These are phyloP conservation scores for Scatophagus argus DNA, from an alignment of 2,113 vertebrate species.

Conservation along the genomic window DNA sequence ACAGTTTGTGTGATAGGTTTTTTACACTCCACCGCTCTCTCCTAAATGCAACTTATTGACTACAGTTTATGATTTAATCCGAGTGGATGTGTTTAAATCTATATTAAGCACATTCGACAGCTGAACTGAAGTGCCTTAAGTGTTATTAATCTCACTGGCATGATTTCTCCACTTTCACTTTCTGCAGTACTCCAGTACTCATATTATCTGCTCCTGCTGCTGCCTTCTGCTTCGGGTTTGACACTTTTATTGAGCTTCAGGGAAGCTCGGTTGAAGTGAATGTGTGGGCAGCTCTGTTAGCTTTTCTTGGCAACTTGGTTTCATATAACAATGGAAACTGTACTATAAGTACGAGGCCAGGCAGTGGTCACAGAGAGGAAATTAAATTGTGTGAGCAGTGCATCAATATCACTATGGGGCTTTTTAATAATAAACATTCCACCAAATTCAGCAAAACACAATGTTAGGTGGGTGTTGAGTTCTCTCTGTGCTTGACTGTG, in stretches of 20 bases:
- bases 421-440: not conserved
- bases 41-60: not conserved
- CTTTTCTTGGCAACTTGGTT: slow-evolving; percentile 26
- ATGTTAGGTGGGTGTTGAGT: not conserved
- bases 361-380: not conserved
- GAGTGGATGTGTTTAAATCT: not conserved
- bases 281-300: slow-evolving; percentile 13
- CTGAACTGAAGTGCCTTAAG: not conserved
- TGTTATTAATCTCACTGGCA: too few species aligned
- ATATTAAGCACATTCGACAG: not conserved
- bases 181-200: not conserved
- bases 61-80: not conserved
- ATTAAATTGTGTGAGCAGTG: not conserved
- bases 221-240: not conserved
- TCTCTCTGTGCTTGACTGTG: not conserved
- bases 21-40: not conserved
- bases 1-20: not conserved
- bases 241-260: slow-evolving; percentile 37
- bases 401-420: not conserved
- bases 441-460: not conserved
- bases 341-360: not conserved
- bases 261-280: not conserved
- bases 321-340: not conserved
- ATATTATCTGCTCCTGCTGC: not conserved
- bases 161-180: not conserved